Base-by-base conservation (phyloP, 2,113 vertebrate genomes). In the Syngnathus floridae region DNA sequence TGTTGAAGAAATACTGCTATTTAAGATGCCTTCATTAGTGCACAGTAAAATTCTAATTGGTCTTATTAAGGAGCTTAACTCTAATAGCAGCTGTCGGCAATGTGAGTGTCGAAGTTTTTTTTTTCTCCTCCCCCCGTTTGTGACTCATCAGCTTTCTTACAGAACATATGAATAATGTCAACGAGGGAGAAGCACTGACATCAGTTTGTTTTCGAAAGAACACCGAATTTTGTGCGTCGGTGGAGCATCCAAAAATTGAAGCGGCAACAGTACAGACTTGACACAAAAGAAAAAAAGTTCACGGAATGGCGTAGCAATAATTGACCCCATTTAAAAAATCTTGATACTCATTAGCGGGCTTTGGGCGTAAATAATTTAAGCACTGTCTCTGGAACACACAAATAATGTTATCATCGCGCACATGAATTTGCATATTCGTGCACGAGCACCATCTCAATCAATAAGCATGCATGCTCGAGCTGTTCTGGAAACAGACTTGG, bases 311-410 rank as follows among this genome's bases (percentile, higher is more conserved):
- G 79, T 78, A 62, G 78, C 84, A 87, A 87, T 88, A 90, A 89
- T 91, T 92, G 90, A 92, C 91, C 90, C 89, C 89, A 89, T 91
- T 91, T 92, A 91, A 90, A 41, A 90, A 88, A 90, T 35, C 88
- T 90, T 90, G 87, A 90, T 90, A 88, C 88, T 89, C 91, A 91
- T 91, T 92, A 91, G 89, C 81, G 86, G 84, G 87, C 86, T 90
- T 84, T 86, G 82, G 61, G 71, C 77, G 81, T 92, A 90, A 91
- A 91, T 91, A 90, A 91, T 92, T 91, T 77, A 92, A 70, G 70
- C 77, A 65, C 65, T 67, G 77, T 76, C 77, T 73, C 81, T 70
- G 78, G 62, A 76, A 80, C 76, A 79, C 73, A 84, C 66, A 82
- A 75, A 82, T 75, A 75, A 72, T 67, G 77, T 80, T 77, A 85